These are phyloP conservation scores for Catharus bicknelli DNA, from an alignment of 2,113 vertebrate species.

Conservation along the genomic window DNA sequence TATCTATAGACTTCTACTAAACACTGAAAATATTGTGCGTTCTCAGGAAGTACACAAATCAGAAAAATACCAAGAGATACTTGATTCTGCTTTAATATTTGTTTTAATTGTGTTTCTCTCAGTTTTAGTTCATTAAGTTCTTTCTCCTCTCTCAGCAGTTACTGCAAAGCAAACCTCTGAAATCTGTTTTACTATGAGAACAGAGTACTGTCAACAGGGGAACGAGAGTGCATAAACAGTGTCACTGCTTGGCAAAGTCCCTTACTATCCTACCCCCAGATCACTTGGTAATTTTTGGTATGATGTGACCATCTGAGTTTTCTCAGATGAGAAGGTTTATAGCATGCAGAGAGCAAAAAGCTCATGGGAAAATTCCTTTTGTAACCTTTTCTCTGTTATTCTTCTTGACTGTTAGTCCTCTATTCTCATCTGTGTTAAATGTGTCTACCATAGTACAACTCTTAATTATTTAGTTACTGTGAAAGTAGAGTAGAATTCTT, in stretches of 20 bases:
- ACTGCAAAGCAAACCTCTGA: background rate
- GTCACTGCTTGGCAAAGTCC: slow-evolving; percentile 42
- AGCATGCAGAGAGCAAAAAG: slow-evolving; percentile 68
- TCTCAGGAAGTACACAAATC: background rate
- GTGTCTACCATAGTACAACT: background rate
- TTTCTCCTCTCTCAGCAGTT: background rate
- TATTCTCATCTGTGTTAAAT: slow-evolving; percentile 38
- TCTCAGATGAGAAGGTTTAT: slow-evolving; percentile 74
- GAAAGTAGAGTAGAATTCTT: background rate
- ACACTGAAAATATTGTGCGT: background rate
- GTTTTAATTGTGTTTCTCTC: background rate
- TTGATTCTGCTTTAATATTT: background rate
- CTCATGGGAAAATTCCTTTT: slow-evolving; percentile 81
- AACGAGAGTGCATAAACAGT: slow-evolving; percentile 54
- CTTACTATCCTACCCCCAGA: slow-evolving; percentile 17
- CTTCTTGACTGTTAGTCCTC: slow-evolving; percentile 51
- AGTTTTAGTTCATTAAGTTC: background rate
- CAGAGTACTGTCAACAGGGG: slow-evolving; percentile 16
- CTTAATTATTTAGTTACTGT: slow-evolving; percentile 23
- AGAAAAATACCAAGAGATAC: background rate
- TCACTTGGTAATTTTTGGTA: slow-evolving; percentile 59
- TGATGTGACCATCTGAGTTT: slow-evolving; percentile 69
- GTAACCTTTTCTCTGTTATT: slow-evolving; percentile 70
- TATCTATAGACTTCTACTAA: background rate
- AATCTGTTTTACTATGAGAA: background rate